Evolutionary conservation across 2,888 invertebrate genomes (phyloP), one percentile per base, ranked within the genome.

Genomic region (Agrochola lychnidis): DNA sequence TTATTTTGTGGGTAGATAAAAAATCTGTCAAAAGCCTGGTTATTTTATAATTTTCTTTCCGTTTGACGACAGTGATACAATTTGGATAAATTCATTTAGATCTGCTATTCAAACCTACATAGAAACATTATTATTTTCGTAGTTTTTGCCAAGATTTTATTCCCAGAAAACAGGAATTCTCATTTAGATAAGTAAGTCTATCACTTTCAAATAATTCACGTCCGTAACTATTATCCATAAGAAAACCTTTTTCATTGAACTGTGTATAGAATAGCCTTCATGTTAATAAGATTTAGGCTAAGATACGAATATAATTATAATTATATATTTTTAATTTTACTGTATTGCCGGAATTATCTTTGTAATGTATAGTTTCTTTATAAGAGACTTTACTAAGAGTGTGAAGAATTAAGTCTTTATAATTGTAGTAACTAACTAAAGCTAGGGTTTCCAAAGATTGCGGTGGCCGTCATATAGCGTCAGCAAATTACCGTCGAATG

Each of bases 351-450:
- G 76, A 83, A 87, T 90, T 81, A 80, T 83, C 76, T 80, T 72
- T 80, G 82, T 90, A 87, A 88, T 63, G 89, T 90, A 91, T 87
- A 85, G 90, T 91, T 91, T 90, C 88, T 88, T 83, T 75, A 70
- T 81, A 72, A 77, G 76, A 85, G 19, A 85, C 70, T 70, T 72
- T 63, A 69, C 66, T 25, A 48, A 40, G 19, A 59, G 12, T 59
- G 61, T 56, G 12, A 53, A 67, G 19, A 56, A 45, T 66, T 61
- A 10, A 22, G 19, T 62, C 0, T 63, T 22, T 70, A 16, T 22
- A 53, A n/a, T 48, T 57, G 1, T n/a, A n/a, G 22, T 51, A 14
- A 36, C 1, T 36, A 36, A 16, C 4, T n/a, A 14, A 48, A 36
- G 36, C n/a, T 53, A 36, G 1, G 7, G n/a, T 16, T 16, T 40